Percentiles rank a stretch among this genome's conserved stretches.
phyloP scores from a whole-genome alignment of 2,113 vertebrate genomes.

The Oreochromis aureus region DNA sequence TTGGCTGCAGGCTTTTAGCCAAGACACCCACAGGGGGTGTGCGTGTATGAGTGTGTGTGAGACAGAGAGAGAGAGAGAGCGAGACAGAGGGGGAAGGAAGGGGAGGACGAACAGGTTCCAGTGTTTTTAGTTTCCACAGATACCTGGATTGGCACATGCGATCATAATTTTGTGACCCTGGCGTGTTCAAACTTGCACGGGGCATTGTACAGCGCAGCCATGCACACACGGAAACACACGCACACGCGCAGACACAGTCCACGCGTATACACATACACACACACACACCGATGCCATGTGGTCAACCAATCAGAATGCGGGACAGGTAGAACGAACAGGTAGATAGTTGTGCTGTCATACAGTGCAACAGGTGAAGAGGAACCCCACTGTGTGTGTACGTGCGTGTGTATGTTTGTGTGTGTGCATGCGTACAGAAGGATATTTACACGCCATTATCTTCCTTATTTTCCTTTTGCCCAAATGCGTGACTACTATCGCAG shows the following conservation, averaged over 20 bases:
- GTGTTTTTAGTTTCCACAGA: constrained; percentile 99
- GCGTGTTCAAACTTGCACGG: constrained; percentile 90
- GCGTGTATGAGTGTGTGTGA: not conserved
- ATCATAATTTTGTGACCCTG: constrained; percentile 78
- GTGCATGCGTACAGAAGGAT: not conserved
- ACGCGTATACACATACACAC: constrained; percentile 12
- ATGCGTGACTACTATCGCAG: not conserved
- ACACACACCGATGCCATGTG: constrained; percentile 72
- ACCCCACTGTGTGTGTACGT: not conserved
- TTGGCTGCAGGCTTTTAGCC: constrained; percentile 76
- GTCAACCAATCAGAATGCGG: constrained; percentile 78
- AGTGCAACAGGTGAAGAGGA: constrained; percentile 61
- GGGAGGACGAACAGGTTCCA: constrained; percentile 86
- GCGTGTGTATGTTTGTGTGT: not conserved
- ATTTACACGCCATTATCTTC: constrained; percentile 16
- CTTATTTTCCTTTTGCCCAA: not conserved
- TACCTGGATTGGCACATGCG: constrained; percentile 83
- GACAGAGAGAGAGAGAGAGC: not conserved
- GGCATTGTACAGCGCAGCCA: constrained; percentile 77
- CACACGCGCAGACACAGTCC: constrained; percentile 47
- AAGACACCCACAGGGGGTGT: constrained; percentile 57
- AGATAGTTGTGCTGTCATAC: constrained; percentile 60
- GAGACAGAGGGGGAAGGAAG: not conserved
- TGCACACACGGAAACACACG: constrained; percentile 57
- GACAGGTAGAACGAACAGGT: constrained; percentile 71